A percentile compares a stretch with the other conserved stretches of the same genome.
These are phyloP conservation scores for Cordilura impudica DNA, from an alignment of 2,888 invertebrate species.

Conservation along the genomic window DNA sequence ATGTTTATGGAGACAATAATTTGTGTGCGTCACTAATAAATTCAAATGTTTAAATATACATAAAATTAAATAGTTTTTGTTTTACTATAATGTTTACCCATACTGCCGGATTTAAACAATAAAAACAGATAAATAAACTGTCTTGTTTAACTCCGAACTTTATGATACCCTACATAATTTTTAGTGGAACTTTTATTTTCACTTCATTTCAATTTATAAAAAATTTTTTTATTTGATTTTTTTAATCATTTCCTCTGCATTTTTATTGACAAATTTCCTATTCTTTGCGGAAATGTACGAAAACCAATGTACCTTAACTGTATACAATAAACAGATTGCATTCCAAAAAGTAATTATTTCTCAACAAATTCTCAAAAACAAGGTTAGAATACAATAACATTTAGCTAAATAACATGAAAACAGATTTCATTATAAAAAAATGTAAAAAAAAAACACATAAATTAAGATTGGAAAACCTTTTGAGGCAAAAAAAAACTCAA, in stretches of 20 bases:
- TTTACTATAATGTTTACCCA: not conserved
- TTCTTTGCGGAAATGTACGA: too few species aligned
- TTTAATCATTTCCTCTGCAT: too few species aligned
- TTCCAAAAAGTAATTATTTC: too few species aligned
- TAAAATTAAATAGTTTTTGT: not conserved
- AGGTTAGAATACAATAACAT: not conserved
- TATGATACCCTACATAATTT: too few species aligned
- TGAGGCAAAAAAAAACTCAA: conserved; percentile 23
- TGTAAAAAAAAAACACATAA: conserved; percentile 38
- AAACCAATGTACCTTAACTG: too few species aligned
- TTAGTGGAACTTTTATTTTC: too few species aligned
- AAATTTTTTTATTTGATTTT: too few species aligned
- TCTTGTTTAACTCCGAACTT: too few species aligned
- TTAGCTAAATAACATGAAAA: conserved; percentile 10
- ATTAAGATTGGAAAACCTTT: conserved; percentile 42
- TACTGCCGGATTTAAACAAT: not conserved
- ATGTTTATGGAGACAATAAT: conserved; percentile 13
- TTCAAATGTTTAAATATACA: conserved; percentile 11
- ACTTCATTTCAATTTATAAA: too few species aligned
- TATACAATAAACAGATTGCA: too few species aligned
- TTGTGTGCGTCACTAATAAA: conserved; percentile 45
- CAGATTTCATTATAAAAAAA: conserved; percentile 16
- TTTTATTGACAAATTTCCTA: too few species aligned
- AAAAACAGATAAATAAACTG: too few species aligned
- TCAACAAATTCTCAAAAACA: not conserved